Evolutionary conservation across 1,140 invertebrate genomes (phyloP), one percentile per base, ranked within the genome.

Genomic region (Magallana gigas): DNA sequence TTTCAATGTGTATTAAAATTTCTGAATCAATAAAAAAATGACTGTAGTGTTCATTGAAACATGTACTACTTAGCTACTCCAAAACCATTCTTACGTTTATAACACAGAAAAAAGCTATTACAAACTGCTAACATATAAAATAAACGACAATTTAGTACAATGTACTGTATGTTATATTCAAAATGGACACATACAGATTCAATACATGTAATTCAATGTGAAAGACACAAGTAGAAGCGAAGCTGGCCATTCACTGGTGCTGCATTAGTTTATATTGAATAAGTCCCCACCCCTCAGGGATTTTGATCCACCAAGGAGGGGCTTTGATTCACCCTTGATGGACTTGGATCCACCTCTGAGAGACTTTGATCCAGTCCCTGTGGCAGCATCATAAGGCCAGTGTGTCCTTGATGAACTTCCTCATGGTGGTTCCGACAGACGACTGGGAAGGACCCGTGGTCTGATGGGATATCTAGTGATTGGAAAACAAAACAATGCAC

Each of bases 321-420:
- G 23, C 23, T 1, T 23, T 23, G 36, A 48, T 48, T 48, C 36
- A 48, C 36, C 36, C 36, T 5, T 48, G 36, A 48, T 48, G 36
- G 36, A 48, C 36, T 48, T 3, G 0, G 36, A 48, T 48, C 36
- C 36, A 48, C 36, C 2, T 48, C 36, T 48, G 36, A 48, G 36
- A 48, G 36, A 48, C 36, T 48, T 48, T 48, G 36, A 48, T 48
- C 3, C 36, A 48, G 36, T 8, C 60, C 60, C 8, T 1, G 36
- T 7, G 16, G 29, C 18, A 76, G 14, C 68, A 76, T 92, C 88
- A 92, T 85, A 94, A 96, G 62, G 97, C 96, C 48, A 98, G 95
- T n/a, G 97, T 98, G 93, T 98, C 98, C 93, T 97, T 97, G 58
- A 98, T 97, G 58, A 98, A 96, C 94, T 98, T 98, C 92, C 97